Percentiles rank a stretch among this genome's conserved stretches.
Conservation (phyloP, 2,888 invertebrate species). For the Rhagonycha fulva region DNA sequence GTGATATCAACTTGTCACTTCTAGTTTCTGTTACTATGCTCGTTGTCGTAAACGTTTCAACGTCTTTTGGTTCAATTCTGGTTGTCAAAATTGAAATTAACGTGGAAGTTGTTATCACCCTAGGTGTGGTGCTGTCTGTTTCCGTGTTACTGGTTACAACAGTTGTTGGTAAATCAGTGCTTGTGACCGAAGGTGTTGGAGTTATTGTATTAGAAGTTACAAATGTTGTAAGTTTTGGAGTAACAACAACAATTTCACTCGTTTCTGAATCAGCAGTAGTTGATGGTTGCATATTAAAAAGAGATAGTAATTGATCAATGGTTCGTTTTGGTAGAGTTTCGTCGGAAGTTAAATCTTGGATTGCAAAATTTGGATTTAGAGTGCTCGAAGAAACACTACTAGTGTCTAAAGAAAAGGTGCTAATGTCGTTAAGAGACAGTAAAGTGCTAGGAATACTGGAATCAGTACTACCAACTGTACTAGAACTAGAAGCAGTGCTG, state of each 20-base stretch:
- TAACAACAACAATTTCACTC: conserved; percentile 45
- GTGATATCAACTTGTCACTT: background rate
- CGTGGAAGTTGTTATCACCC: background rate
- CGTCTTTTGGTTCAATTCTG: background rate
- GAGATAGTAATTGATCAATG: conserved; percentile 47
- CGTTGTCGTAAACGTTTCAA: background rate
- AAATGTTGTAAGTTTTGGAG: conserved; percentile 43
- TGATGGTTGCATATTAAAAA: conserved; percentile 51
- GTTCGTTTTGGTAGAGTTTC: conserved; percentile 48
- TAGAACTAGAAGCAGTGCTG: conserved; percentile 40
- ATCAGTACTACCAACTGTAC: conserved; percentile 9
- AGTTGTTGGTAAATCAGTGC: conserved; percentile 12
- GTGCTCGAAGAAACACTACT: conserved; percentile 18
- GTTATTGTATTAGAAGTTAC: conserved; percentile 35
- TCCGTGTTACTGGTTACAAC: background rate
- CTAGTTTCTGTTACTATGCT: background rate
- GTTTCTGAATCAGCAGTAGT: conserved; percentile 25
- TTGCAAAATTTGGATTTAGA: conserved; percentile 41
- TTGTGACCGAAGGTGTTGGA: conserved; percentile 42
- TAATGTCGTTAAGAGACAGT: conserved; percentile 7
- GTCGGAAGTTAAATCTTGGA: conserved; percentile 47
- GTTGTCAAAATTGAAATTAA: background rate
- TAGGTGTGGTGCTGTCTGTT: background rate
- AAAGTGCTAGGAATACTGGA: conserved; percentile 8
- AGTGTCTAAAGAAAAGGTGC: conserved; percentile 18